phyloP scores from a whole-genome alignment of 2,888 invertebrate genomes.

The Cybosia mesomella region DNA sequence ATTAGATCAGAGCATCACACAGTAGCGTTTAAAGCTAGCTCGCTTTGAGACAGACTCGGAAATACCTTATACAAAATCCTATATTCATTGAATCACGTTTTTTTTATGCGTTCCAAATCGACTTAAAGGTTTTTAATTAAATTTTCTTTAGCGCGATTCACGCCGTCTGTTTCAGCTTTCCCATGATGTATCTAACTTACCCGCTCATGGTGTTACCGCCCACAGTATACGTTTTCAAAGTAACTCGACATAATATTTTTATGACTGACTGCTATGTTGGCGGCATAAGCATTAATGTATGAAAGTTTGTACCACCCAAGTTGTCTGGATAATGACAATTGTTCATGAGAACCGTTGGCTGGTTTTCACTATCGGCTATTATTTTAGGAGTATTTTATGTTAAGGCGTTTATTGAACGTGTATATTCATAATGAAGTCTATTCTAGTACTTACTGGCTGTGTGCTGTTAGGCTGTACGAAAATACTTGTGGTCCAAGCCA shows the following conservation, averaged over 20 bases:
- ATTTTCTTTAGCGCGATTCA: background rate
- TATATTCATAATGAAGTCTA: no score
- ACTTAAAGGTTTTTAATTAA: background rate
- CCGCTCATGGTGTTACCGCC: background rate
- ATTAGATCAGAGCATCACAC: no score
- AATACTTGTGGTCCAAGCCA: no score
- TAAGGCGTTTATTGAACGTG: no score
- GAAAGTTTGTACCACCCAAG: conserved; percentile 15
- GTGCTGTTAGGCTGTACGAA: no score
- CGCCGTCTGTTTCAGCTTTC: background rate
- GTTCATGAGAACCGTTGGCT: background rate
- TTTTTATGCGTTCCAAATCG: background rate
- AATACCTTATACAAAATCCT: no score
- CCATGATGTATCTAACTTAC: background rate
- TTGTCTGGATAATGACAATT: conserved; percentile 7
- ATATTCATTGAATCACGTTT: no score
- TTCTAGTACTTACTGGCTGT: no score
- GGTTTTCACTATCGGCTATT: background rate
- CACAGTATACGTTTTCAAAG: conserved; percentile 6
- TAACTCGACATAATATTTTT: conserved; percentile 15
- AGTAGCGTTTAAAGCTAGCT: no score
- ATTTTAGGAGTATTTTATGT: background rate
- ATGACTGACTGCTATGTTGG: conserved; percentile 10
- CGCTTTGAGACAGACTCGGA: no score
- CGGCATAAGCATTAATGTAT: conserved; percentile 17